A percentile compares a stretch with the other conserved stretches of the same genome.
Evolutionary conservation across 2,888 invertebrate species (phyloP).

Genomic region (Stenodera caucasica): DNA sequence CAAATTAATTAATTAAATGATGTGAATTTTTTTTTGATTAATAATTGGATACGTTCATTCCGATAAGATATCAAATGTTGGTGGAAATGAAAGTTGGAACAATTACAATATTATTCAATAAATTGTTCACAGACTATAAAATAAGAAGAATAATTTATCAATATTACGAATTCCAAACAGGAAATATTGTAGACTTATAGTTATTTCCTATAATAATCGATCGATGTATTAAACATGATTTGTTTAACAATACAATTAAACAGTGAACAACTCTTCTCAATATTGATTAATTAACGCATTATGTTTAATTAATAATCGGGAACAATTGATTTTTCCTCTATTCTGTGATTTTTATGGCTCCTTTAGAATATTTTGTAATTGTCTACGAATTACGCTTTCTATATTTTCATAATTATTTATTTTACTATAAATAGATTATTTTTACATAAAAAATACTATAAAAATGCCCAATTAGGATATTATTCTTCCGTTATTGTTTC

Average conservation of each 20-base stretch:
- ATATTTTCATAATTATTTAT: too few species aligned
- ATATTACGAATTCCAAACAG: neutral
- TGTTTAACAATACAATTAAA: neutral
- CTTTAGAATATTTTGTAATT: too few species aligned
- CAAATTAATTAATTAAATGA: neutral
- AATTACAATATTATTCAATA: slow-evolving; percentile 6
- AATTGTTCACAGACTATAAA: neutral
- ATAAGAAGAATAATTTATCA: neutral
- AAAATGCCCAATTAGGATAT: too few species aligned
- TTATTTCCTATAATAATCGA: neutral
- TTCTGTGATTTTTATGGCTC: too few species aligned
- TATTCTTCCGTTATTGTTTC: neutral
- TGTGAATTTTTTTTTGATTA: too few species aligned
- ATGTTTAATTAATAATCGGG: too few species aligned
- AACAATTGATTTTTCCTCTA: too few species aligned
- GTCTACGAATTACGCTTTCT: too few species aligned
- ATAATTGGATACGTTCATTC: too few species aligned
- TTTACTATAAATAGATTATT: too few species aligned
- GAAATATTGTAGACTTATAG: neutral
- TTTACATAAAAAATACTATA: too few species aligned
- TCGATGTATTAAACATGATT: neutral
- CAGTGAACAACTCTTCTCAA: neutral
- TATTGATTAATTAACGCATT: neutral
- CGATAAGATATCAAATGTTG: too few species aligned
- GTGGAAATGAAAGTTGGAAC: neutral